These are phyloP conservation scores for Oenanthe oenanthe DNA, from an alignment of 2,113 vertebrate genomes.

Conservation along the genomic window DNA sequence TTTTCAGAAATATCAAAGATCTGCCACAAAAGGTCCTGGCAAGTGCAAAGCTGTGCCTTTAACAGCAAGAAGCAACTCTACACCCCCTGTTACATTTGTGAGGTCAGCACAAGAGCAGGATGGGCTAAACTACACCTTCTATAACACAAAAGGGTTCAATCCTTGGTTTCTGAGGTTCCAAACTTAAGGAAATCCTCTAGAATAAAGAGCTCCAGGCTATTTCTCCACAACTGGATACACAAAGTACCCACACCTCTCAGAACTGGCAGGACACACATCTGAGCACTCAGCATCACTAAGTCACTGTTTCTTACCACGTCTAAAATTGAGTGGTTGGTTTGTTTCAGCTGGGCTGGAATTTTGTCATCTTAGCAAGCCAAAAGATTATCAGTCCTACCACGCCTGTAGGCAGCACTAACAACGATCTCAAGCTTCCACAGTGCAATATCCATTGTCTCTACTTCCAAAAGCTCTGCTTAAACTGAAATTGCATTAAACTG, in stretches of 20 bases:
- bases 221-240: not conserved
- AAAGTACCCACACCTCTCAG: not conserved
- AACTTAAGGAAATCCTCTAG: not conserved
- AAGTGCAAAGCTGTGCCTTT: not conserved
- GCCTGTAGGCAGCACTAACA: not conserved
- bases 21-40: not conserved
- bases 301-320: not conserved
- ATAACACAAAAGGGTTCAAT: not conserved
- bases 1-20: not conserved
- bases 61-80: not conserved
- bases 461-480: not conserved
- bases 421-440: not conserved
- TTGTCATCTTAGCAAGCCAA: not conserved
- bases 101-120: not conserved
- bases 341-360: not conserved
- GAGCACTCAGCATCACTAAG: not conserved
- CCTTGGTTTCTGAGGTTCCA: not conserved
- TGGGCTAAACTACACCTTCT: not conserved
- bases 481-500: not conserved
- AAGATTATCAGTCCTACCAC: not conserved
- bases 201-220: not conserved
- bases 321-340: not conserved
- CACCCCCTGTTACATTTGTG: accelerated
- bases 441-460: not conserved
- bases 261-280: accelerated